Evolutionary conservation across 2,888 invertebrate species (phyloP), one percentile per base, ranked within the genome.

Genomic region (Tetragonula carbonaria): DNA sequence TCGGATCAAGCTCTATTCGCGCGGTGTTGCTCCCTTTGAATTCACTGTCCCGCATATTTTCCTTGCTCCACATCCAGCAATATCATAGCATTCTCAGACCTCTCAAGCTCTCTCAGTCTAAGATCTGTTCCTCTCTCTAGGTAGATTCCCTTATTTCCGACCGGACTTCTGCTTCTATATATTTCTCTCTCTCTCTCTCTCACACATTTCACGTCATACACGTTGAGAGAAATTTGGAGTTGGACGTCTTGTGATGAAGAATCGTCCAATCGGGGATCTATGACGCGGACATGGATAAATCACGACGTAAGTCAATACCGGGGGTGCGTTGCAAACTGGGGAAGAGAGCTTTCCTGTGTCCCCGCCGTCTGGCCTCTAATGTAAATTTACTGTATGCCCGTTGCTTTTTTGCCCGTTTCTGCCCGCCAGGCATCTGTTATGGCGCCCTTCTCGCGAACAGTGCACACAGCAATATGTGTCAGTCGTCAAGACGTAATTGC

Each of bases 351-450:
- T 92, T 91, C 87, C 86, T 87, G 86, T 90, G 91, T 92, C 88
- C 89, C 86, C 87, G 88, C 86, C 82, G 86, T 21, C 79, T 68
- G 86, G 83, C 87, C 87, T 90, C 89, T 91, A 92, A 92, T 91
- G 91, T 92, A 90, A 91, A 92, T 92, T 91, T 92, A 91, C 89
- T 89, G 89, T 91, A 87, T 88, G 75, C 80, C 84, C 87, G 89
- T 82, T 74, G 76, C 74, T 84, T 84, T 80, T 80, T 82, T 75
- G 81, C 72, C 38, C 23, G 73, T 55, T 62, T 8, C 38, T 8
- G 33, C 8, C 38, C 38, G 38, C 38, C 45, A 45, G 45, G 45
- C 8, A 45, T 45, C 45, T 8, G 11, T 45, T 45, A 11, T 45
- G 8, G 45, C 38, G 6, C 8, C 5, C 38, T 38, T 38, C 38